Percentiles rank a stretch among this genome's conserved stretches.
Evolutionary conservation across 1,140 invertebrate genomes (phyloP).

Genomic region (Drosophila teissieri): DNA sequence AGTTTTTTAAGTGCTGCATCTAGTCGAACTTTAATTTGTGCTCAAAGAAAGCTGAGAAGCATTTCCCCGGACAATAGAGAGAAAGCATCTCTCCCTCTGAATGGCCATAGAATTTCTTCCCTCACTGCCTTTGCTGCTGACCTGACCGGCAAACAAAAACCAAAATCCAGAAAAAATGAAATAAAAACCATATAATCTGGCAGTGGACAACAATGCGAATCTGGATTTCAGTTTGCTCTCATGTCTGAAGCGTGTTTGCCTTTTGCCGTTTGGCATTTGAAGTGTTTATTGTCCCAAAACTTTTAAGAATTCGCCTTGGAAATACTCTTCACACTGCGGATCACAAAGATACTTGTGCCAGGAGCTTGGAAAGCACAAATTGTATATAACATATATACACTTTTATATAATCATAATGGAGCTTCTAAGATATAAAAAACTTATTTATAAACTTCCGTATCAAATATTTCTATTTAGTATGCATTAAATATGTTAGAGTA

Average conservation of each 20-base stretch:
- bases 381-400: no score
- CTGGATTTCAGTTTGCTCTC: conserved; percentile 45
- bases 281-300: conserved; percentile 49
- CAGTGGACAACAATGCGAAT: conserved; percentile 42
- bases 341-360: no score
- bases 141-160: conserved; percentile 40
- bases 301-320: conserved; percentile 31
- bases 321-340: conserved; percentile 17
- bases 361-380: no score
- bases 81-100: conserved; percentile 25
- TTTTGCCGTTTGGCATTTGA: conserved; percentile 45
- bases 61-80: conserved; percentile 27
- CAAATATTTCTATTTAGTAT: no score
- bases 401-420: not conserved
- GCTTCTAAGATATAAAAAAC: no score
- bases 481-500: not conserved
- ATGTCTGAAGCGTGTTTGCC: conserved; percentile 46
- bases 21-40: conserved; percentile 39
- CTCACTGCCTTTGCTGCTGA: conserved; percentile 13
- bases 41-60: conserved; percentile 26
- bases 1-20: conserved; percentile 39
- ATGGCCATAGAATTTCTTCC: conserved; percentile 40
- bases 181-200: conserved; percentile 11
- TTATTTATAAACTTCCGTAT: no score
- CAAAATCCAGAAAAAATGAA: conserved; percentile 28